Conservation (phyloP, 2,113 vertebrate species). For the Tragelaphus imberbis region DNA sequence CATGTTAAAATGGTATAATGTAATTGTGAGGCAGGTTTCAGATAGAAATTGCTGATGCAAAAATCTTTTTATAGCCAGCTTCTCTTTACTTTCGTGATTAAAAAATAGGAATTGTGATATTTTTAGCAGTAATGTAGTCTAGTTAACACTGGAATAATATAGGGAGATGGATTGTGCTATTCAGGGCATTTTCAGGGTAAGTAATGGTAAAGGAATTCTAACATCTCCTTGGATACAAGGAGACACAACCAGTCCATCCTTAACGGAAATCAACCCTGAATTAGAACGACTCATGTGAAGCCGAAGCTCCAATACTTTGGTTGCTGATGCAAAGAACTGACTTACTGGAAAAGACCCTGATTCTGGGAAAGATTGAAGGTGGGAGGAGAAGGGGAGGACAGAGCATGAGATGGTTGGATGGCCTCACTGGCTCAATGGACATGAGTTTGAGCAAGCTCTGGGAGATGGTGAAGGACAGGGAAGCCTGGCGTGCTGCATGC, state of each 20-base stretch:
- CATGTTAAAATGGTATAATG: not conserved
- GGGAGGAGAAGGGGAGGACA: not conserved
- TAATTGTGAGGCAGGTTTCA: slow-evolving; percentile 10
- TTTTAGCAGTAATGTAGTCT: slow-evolving; percentile 8
- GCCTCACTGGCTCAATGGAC: not conserved
- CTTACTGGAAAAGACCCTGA: not conserved
- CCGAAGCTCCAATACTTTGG: not conserved
- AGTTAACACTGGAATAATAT: not conserved
- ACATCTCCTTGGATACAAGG: not conserved
- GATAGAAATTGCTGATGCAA: not conserved
- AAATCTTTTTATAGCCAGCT: not conserved
- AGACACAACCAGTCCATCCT: not conserved
- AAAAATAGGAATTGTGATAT: slow-evolving; percentile 2
- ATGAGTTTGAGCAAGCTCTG: rapidly evolving
- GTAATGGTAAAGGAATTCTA: not conserved
- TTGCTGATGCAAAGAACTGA: not conserved
- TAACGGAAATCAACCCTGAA: not conserved
- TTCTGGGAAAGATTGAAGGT: not conserved
- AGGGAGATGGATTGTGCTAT: not conserved
- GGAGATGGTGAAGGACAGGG: not conserved
- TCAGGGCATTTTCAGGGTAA: not conserved
- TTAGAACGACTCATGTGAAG: not conserved
- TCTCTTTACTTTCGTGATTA: not conserved
- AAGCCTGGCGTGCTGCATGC: not conserved
- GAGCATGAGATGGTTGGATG: not conserved